Evolutionary conservation across 2,797 vertebrate species (phyloP).

Genomic region (Myotis planiceps): DNA sequence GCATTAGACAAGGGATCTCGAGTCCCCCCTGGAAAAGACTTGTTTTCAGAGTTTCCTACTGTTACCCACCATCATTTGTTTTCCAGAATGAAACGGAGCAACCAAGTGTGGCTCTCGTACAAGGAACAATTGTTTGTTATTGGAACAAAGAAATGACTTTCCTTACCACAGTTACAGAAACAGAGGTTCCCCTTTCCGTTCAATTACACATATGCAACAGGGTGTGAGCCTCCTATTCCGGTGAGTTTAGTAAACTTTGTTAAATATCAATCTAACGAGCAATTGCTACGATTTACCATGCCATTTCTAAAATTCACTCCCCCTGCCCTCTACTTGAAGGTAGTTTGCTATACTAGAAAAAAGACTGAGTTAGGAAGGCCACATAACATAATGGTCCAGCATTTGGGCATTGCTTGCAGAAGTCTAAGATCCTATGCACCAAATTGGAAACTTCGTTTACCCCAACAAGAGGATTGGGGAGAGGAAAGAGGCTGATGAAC

Average conservation of each 20-base stretch:
- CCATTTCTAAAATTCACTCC: background rate
- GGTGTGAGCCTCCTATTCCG: background rate
- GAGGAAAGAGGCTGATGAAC: background rate
- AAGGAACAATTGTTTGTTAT: background rate
- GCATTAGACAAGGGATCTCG: background rate
- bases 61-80: background rate
- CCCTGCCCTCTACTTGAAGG: background rate
- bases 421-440: background rate
- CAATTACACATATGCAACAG: background rate
- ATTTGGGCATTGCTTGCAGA: background rate
- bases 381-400: background rate
- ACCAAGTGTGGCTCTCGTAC: background rate
- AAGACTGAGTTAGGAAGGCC: background rate
- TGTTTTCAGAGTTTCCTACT: constrained; percentile 21
- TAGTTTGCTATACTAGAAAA: background rate
- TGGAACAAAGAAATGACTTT: constrained; percentile 27
- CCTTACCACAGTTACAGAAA: background rate
- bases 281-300: background rate
- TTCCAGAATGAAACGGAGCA: background rate
- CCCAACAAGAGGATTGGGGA: background rate
- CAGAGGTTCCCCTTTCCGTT: background rate
- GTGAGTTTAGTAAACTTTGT: background rate
- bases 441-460: background rate
- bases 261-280: background rate
- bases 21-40: background rate